Percentiles rank a stretch among this genome's conserved stretches.
These are phyloP conservation scores for Drosophila phalerata DNA, from an alignment of 2,888 invertebrate species.

Conservation along the genomic window DNA sequence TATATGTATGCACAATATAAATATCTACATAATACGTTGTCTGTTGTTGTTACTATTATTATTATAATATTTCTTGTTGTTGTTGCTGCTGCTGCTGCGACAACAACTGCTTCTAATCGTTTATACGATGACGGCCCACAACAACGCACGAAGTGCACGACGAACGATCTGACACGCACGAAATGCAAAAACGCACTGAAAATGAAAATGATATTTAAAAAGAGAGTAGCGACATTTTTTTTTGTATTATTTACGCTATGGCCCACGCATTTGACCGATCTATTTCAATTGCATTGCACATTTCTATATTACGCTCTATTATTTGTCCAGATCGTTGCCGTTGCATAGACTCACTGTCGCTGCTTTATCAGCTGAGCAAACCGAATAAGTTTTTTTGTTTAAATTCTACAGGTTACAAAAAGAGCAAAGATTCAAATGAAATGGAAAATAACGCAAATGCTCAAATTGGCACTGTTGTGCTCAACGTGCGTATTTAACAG, in stretches of 20 bases:
- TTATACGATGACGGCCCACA: conserved; percentile 26
- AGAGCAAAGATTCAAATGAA: conserved; percentile 48
- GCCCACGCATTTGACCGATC: conserved; percentile 58
- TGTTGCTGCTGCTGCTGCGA: conserved; percentile 24
- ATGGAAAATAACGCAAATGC: conserved; percentile 52
- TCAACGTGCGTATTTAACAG: conserved; percentile 15
- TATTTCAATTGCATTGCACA: conserved; percentile 42
- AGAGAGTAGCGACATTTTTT: conserved; percentile 62
- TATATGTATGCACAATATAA: neutral
- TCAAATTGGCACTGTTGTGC: conserved; percentile 50
- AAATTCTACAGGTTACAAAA: conserved; percentile 18
- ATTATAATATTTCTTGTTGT: neutral
- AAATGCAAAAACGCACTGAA: conserved; percentile 73
- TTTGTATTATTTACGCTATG: conserved; percentile 59
- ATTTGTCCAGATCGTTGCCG: conserved; percentile 2
- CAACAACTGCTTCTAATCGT: conserved; percentile 19
- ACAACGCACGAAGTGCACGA: conserved; percentile 60
- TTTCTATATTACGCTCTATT: neutral
- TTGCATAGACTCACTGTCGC: neutral
- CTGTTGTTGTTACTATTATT: conserved; percentile 25
- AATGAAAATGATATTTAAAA: conserved; percentile 65
- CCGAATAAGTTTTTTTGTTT: conserved; percentile 16
- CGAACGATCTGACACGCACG: conserved; percentile 68
- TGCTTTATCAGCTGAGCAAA: conserved; percentile 14
- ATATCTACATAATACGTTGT: conserved; percentile 17